Conservation (phyloP, 1,140 invertebrate species). For the Wasmannia auropunctata region DNA sequence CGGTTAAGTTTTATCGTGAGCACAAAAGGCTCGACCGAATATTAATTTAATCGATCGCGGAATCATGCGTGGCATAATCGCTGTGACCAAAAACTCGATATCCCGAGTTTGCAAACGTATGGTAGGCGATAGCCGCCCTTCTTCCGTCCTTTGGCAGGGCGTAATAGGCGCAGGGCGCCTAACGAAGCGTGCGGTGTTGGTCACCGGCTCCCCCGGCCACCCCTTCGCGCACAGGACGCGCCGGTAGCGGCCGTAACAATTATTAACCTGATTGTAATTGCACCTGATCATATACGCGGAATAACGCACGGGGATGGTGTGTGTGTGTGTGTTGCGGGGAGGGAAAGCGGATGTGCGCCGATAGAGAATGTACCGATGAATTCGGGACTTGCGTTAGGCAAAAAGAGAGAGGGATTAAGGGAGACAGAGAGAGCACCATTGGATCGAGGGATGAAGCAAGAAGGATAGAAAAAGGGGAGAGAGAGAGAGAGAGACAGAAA, state of each 20-base stretch:
- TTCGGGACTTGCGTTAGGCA: constrained; percentile 16
- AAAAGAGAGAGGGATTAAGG: background rate
- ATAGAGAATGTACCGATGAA: constrained; percentile 47
- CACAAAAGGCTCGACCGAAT: constrained; percentile 52
- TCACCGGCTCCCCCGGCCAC: constrained; percentile 39
- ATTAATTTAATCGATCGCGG: constrained; percentile 58
- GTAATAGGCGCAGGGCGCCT: constrained; percentile 60
- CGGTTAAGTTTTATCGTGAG: constrained; percentile 47
- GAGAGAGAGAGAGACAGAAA: constrained; percentile 5
- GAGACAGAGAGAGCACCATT: background rate
- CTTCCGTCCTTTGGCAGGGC: constrained; percentile 58
- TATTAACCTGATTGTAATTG: constrained; percentile 84
- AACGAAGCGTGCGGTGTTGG: constrained; percentile 67
- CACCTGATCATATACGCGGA: constrained; percentile 81
- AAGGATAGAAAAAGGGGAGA: constrained; percentile 17
- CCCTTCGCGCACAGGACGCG: constrained; percentile 39
- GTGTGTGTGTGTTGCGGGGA: constrained; percentile 45
- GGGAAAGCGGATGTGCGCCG: background rate
- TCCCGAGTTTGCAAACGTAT: constrained; percentile 56
- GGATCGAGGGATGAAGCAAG: background rate
- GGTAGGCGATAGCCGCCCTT: constrained; percentile 42
- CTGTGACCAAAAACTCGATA: constrained; percentile 61
- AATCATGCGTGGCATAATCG: constrained; percentile 60
- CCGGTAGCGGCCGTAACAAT: constrained; percentile 76
- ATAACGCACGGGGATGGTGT: constrained; percentile 69